These are phyloP conservation scores for Microtus ochrogaster DNA, from an alignment of 2,113 vertebrate species.

Conservation along the genomic window DNA sequence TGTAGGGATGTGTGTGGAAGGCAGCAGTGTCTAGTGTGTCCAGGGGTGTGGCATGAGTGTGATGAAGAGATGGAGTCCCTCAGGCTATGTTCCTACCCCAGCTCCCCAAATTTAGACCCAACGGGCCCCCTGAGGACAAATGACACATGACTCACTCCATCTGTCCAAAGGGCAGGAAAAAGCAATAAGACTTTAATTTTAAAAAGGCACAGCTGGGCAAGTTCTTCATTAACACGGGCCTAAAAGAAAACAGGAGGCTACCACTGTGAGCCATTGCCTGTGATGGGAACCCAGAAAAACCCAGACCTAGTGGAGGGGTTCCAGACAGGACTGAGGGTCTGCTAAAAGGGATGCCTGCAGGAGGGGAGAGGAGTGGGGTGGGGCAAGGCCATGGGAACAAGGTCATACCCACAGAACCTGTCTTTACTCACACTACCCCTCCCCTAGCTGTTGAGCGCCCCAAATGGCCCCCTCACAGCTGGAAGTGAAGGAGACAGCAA, in stretches of 20 bases:
- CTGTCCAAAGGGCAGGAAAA: constrained; percentile 3
- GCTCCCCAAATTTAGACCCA: not conserved
- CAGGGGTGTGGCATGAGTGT: not conserved
- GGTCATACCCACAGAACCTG: not conserved
- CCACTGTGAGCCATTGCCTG: not conserved
- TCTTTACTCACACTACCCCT: not conserved
- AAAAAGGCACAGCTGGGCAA: not conserved
- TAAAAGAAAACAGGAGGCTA: not conserved
- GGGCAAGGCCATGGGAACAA: rapidly evolving
- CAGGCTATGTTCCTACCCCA: not conserved
- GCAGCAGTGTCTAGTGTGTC: not conserved
- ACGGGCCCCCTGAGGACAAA: not conserved
- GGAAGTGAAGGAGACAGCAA: constrained; percentile 40
- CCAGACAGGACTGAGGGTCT: not conserved
- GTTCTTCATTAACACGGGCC: not conserved
- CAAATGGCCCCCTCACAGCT: not conserved
- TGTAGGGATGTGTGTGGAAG: too few species aligned
- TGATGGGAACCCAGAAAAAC: not conserved
- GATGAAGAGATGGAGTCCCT: not conserved
- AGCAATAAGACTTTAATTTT: not conserved
- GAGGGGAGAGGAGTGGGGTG: too few species aligned
- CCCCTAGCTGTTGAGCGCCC: not conserved
- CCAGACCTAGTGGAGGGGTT: not conserved
- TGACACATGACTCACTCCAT: not conserved
- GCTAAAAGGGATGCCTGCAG: not conserved